Evolutionary conservation across 2,888 invertebrate species (phyloP).

Genomic region (Luperina testacea): DNA sequence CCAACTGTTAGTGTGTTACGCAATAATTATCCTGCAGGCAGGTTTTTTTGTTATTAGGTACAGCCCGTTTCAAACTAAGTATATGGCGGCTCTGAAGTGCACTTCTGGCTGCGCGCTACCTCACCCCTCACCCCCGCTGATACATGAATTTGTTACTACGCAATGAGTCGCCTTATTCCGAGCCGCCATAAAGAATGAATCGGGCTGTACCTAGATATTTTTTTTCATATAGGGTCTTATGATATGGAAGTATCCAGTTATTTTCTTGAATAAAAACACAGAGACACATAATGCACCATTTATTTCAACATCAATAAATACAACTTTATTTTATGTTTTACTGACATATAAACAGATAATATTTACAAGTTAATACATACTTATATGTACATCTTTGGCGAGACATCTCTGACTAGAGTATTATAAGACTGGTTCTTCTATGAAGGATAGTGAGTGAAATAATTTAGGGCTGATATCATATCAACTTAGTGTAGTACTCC

Average conservation of each 20-base stretch:
- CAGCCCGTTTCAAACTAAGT: no score
- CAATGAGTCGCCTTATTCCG: no score
- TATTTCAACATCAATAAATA: conserved; percentile 78
- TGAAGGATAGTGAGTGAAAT: background rate
- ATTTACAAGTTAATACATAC: conserved; percentile 58
- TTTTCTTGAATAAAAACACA: conserved; percentile 37
- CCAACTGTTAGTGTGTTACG: no score
- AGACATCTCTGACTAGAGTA: conserved; percentile 58
- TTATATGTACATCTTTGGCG: conserved; percentile 68
- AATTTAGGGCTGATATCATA: background rate
- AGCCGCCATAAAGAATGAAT: no score
- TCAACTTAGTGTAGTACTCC: no score
- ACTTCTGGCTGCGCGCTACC: no score
- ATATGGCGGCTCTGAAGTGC: no score
- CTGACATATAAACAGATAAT: conserved; percentile 68
- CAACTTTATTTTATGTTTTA: conserved; percentile 61
- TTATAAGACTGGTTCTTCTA: conserved; percentile 10
- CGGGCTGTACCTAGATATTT: background rate
- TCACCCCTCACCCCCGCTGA: no score
- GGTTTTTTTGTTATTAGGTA: no score
- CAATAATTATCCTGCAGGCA: no score
- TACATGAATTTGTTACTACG: no score
- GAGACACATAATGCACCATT: conserved; percentile 65
- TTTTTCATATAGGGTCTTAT: background rate
- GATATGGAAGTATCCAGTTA: background rate